Evolutionary conservation across 2,113 vertebrate genomes (phyloP), one percentile per base, ranked within the genome.

Genomic region (Sciurus niger): DNA sequence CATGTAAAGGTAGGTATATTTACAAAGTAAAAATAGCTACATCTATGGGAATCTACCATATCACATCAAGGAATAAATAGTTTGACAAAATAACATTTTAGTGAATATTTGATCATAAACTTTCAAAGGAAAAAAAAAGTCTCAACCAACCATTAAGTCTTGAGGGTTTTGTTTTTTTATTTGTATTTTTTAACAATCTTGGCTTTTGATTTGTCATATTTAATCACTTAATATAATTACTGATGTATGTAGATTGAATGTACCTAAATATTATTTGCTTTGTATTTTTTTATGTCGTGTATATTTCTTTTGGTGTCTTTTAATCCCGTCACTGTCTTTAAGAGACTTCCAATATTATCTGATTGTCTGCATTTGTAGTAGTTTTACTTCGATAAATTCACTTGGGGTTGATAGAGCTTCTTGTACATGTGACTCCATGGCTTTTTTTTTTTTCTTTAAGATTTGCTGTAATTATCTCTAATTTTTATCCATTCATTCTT

Each of bases 1-100:
- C 98, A 98, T 98, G 98, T 98, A 98, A 99, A 98, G 98, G 98
- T 98, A 98, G 95, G 98, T 98, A 95, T 98, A 99, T 99, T 99
- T 98, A 99, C 98, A 99, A 98, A 98, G 97, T 98, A 98, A 97
- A 98, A 98, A 98, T 89, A 98, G 98, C 98, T 98, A 98, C 97
- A 99, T 97, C 98, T 98, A 97, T 12, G 97, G 98, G 95, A 97
- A 97, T 97, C 98, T 98, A 98, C 97, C 97, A 78, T 83, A 98
- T 98, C 98, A 98, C 97, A 98, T 88, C 55, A 68, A 98, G 98
- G 98, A 98, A 98, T 98, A 98, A 99, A 98, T 98, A 99, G 88
- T 92, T 97, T 97, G 98, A 97, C 97, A 73, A 95, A 97, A 95
- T 96, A 97, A 97, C 6, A 14, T 76, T 98, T 98, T 84, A 97